Percentiles rank a stretch among this genome's conserved stretches.
phyloP scores from a whole-genome alignment of 2,113 vertebrate species.

The Grammomys dolichurus region DNA sequence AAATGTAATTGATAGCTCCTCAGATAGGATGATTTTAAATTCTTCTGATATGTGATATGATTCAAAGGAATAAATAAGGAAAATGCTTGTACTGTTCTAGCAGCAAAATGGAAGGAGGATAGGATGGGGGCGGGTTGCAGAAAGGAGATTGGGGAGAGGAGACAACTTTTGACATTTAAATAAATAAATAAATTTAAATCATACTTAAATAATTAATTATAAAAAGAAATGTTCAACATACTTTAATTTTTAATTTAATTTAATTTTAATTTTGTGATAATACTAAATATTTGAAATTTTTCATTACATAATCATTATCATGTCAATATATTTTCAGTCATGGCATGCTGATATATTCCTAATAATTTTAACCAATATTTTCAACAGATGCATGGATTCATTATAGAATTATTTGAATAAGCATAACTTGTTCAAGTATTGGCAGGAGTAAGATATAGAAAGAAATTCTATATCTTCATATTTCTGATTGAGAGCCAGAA shows the following conservation, averaged over 20 bases:
- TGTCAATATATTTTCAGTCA: neutral
- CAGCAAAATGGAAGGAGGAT: too few species aligned
- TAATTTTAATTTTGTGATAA: neutral
- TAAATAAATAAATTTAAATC: too few species aligned
- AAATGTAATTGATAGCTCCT: neutral
- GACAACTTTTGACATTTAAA: too few species aligned
- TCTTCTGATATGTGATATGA: neutral
- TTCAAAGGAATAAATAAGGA: neutral
- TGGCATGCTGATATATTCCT: neutral
- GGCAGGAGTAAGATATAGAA: neutral
- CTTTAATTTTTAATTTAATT: too few species aligned
- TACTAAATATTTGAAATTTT: neutral
- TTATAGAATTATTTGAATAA: neutral
- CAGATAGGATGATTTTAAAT: slow-evolving; percentile 47
- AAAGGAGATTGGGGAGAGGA: too few species aligned
- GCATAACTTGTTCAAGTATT: neutral
- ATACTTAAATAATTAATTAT: too few species aligned
- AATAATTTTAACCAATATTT: neutral
- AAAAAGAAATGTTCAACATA: too few species aligned
- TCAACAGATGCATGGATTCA: neutral
- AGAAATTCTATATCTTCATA: neutral
- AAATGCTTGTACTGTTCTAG: neutral
- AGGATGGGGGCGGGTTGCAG: too few species aligned
- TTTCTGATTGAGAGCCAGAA: neutral
- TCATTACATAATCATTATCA: neutral